Evolutionary conservation across 1,140 invertebrate genomes (phyloP).

Genomic region (Spodoptera frugiperda): DNA sequence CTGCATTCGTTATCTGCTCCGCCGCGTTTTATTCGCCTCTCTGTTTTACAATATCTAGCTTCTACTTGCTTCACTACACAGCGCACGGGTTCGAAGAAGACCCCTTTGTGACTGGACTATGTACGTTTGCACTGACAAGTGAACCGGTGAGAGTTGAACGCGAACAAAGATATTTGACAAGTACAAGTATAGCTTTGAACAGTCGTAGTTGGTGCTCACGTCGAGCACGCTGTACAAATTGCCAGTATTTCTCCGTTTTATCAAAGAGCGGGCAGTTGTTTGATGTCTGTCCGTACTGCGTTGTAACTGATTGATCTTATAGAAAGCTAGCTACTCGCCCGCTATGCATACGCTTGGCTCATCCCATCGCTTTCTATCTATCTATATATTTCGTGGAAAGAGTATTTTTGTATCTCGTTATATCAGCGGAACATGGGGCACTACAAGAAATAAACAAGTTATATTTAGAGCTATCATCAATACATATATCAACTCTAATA

Average conservation of each 20-base stretch:
- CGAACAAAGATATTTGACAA: too few relatives aligned
- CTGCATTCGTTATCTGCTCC: conserved; percentile 19
- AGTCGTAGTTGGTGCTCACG: too few relatives aligned
- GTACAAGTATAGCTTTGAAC: too few relatives aligned
- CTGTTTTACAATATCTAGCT: not conserved
- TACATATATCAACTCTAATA: conserved; percentile 16
- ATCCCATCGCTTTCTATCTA: conserved; percentile 19
- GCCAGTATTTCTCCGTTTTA: not conserved
- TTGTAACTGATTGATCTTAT: too few relatives aligned
- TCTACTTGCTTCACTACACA: too few relatives aligned
- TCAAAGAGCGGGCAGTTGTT: not conserved
- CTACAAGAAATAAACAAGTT: conserved; percentile 31
- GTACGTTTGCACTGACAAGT: too few relatives aligned
- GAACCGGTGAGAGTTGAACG: too few relatives aligned
- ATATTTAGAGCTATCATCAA: conserved; percentile 10
- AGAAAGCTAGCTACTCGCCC: too few relatives aligned
- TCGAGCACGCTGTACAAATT: not conserved
- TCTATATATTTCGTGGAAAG: conserved; percentile 7
- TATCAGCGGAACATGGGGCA: not conserved
- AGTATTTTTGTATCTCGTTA: conserved; percentile 13
- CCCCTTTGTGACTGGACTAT: too few relatives aligned
- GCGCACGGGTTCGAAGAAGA: too few relatives aligned
- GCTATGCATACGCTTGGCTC: conserved; percentile 3
- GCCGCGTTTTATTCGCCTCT: not conserved
- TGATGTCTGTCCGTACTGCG: not conserved